Base-by-base conservation (phyloP, 2,797 vertebrate genomes). In the Takifugu ocellatus region DNA sequence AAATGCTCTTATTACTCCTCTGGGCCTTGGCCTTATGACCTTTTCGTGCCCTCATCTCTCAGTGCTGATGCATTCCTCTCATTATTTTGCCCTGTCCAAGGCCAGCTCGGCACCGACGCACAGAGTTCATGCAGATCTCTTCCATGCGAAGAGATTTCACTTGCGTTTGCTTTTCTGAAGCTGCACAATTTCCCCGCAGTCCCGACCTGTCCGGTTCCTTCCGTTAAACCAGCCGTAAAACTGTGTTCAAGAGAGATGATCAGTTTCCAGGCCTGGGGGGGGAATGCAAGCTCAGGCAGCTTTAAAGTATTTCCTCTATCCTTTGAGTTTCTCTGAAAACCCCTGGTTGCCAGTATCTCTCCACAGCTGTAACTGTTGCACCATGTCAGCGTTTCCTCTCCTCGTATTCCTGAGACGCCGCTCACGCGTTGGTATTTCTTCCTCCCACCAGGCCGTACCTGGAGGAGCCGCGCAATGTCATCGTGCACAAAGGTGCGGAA, bases 391-490 rank as follows among this genome's bases (percentile, higher is more conserved):
- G 57, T 54, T 10, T 47, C 36, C 16, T 49, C 1, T 1, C 16
- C 36, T 25, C n/a, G 4, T 24, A 50, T 54, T 66, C 39, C 53
- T 61, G 17, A 12, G 33, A 15, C 31, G 9, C 46, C 48, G 0
- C 33, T 57, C 36, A 65, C 63, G 82, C n/a, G 69, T 39, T 11
- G 29, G 3, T 15, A 27, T 64, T 55, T 12, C 31, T 59, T 27
- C 57, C 42, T 61, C 21, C 65, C 50, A 17, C 31, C 74, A 99
- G 97, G 89, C 97, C 96, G 6, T 97, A 96, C 65, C 75, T 98
- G 87, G 96, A 98, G 81, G 97, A 98, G 56, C 97, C 97, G 0
- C 94, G 97, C 49, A 96, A 97, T 1, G 96, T 99, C 31, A 92
- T 94, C 46, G 93, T 99, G 68, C 95, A 98, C 79, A 99, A 98